Evolutionary conservation across 1,140 invertebrate genomes (phyloP).

Genomic region (Vanessa atalanta): DNA sequence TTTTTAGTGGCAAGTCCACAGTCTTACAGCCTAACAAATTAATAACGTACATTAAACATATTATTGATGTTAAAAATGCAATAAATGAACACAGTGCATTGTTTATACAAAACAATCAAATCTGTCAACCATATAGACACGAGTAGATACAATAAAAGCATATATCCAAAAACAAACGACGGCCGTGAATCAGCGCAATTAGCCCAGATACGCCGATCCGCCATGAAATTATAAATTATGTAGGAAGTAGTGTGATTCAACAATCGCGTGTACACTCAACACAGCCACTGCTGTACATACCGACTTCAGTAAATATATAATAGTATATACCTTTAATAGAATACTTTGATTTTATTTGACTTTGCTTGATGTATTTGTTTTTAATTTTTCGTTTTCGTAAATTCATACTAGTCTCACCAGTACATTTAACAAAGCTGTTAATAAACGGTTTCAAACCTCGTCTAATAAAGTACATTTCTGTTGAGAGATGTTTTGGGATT

Average conservation of each 20-base stretch:
- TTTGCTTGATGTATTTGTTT: too few species aligned
- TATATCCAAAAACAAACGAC: conserved; percentile 37
- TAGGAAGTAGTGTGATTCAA: conserved; percentile 66
- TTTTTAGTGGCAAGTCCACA: too few species aligned
- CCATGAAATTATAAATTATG: conserved; percentile 71
- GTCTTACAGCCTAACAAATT: too few species aligned
- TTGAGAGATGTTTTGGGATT: too few species aligned
- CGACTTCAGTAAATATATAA: conserved; percentile 2
- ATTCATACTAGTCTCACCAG: too few species aligned
- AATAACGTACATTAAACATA: too few species aligned
- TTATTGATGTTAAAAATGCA: too few species aligned
- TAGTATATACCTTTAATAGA: background rate
- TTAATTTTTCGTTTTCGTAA: too few species aligned
- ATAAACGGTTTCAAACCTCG: too few species aligned
- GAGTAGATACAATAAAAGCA: conserved; percentile 31
- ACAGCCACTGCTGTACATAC: background rate
- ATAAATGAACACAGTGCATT: background rate
- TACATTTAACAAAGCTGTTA: too few species aligned
- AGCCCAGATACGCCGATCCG: conserved; percentile 59
- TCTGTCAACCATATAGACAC: conserved; percentile 19
- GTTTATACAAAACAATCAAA: background rate
- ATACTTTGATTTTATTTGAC: background rate
- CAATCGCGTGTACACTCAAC: conserved; percentile 47
- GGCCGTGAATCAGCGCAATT: conserved; percentile 65
- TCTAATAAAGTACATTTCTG: too few species aligned